These are phyloP conservation scores for Leguminivora glycinivorella DNA, from an alignment of 1,140 invertebrate genomes.

Conservation along the genomic window DNA sequence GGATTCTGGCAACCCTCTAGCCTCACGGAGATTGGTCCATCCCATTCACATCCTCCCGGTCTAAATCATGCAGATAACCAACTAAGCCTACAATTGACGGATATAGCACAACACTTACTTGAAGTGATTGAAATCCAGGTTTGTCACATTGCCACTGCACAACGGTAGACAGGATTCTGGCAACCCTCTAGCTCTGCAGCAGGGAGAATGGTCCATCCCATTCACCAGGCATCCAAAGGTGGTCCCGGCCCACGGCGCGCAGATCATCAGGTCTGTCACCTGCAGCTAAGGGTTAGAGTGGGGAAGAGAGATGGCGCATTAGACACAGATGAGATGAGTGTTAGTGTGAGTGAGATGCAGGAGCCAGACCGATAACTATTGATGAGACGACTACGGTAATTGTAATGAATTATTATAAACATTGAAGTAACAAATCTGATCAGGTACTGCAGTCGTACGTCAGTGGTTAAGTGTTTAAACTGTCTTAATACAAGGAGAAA, in stretches of 20 bases:
- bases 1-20: too few species aligned
- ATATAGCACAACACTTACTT: conserved; percentile 80
- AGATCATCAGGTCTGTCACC: conserved; percentile 89
- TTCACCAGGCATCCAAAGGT: conserved; percentile 90
- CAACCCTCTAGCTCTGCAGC: conserved; percentile 86
- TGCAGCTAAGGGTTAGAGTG: conserved; percentile 66
- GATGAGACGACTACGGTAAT: too few species aligned
- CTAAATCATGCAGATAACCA: conserved; percentile 93
- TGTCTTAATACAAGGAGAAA: too few species aligned
- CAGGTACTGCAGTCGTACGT: too few species aligned
- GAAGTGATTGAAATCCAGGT: conserved; percentile 88
- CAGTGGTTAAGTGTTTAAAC: too few species aligned
- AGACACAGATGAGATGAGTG: conserved; percentile 55
- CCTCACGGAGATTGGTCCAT: too few species aligned
- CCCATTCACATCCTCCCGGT: conserved; percentile 78
- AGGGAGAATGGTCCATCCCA: conserved; percentile 89
- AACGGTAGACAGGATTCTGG: conserved; percentile 86
- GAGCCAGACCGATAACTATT: too few species aligned
- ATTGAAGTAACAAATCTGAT: too few species aligned
- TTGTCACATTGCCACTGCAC: conserved; percentile 88
- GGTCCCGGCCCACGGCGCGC: conserved; percentile 89
- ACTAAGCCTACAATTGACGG: conserved; percentile 80
- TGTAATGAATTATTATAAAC: too few species aligned
- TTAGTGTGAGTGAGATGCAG: conserved; percentile 34
- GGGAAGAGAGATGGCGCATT: conserved; percentile 59